A percentile compares a stretch with the other conserved stretches of the same genome.
phyloP scores from a whole-genome alignment of 37 sponge, comb jelly and placozoan species.

The Petrosia ficiformis region DNA sequence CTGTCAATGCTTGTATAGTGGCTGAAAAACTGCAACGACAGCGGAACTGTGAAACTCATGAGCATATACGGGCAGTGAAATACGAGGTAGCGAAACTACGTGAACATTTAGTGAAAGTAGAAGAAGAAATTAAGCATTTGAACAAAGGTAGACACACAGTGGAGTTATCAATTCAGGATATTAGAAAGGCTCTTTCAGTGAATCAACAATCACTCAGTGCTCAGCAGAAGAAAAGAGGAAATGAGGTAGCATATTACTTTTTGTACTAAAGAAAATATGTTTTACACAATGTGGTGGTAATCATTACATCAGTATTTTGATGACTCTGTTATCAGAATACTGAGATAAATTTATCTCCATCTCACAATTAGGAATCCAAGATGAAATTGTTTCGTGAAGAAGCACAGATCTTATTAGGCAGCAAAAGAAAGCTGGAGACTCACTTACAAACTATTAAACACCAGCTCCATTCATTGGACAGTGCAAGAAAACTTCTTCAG shows the following conservation, averaged over 20 bases:
- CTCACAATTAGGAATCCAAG: constrained; percentile 13
- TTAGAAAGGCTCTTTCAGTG: constrained; percentile 37
- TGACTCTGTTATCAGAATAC: background rate
- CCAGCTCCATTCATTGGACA: constrained; percentile 37
- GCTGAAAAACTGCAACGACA: constrained; percentile 10
- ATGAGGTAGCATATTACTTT: too few species aligned
- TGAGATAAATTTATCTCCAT: background rate
- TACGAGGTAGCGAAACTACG: constrained; percentile 48
- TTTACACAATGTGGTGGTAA: too few species aligned
- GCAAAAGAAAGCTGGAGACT: constrained; percentile 34
- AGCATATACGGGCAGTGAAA: constrained; percentile 25
- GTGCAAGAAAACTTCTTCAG: constrained; percentile 16
- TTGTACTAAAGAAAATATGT: too few species aligned
- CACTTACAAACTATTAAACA: constrained; percentile 29
- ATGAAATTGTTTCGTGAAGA: constrained; percentile 41
- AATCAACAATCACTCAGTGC: constrained; percentile 61
- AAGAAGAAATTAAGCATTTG: constrained; percentile 48
- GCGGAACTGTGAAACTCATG: constrained; percentile 16
- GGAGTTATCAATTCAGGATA: constrained; percentile 41
- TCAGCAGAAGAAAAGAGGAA: constrained; percentile 49
- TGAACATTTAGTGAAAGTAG: constrained; percentile 44
- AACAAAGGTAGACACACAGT: constrained; percentile 23
- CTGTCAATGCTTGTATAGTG: constrained; percentile 1
- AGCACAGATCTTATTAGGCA: constrained; percentile 20
- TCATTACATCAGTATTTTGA: background rate